Evolutionary conservation across 2,797 vertebrate genomes (phyloP), one percentile per base, ranked within the genome.

Genomic region (Carduelis carduelis): DNA sequence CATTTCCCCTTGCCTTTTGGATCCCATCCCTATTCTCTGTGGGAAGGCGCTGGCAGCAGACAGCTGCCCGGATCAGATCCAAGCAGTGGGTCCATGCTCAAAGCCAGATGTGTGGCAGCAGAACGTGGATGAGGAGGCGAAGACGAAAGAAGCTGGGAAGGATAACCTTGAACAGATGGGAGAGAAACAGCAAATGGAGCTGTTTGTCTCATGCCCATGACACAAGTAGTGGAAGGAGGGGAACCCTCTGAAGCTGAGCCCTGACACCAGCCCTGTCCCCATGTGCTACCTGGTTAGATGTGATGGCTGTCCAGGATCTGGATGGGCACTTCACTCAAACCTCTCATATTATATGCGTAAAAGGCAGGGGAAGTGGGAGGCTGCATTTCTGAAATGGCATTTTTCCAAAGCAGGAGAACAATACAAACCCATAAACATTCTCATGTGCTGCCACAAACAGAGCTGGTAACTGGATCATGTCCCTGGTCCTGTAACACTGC

Each of bases 41-140:
- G 94, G 94, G 94, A 95, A 97, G 94, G 53, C 1, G 0, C 65
- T 95, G 95, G 94, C 93, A 95, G 87, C 79, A 95, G 76, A 93
- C 89, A 96, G 87, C 94, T 96, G 93, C 87, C 71, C 75, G 85
- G 66, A 90, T 91, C 87, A 52, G 56, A 86, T 95, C 93, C 96
- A 95, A 97, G 85, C 94, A 96, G 89, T 83, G 87, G 96, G 85
- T 93, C 84, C 91, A 83, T 95, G 53, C 89, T 91, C 46, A 86
- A 95, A 95, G 93, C 96, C 94, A 96, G 95, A 95, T 96, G 96
- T 95, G 93, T 95, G 94, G 95, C 91, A 94, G 55, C 43, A 82
- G 77, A 86, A 82, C 0, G 0, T 94, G 77, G 87, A 81, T 80
- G 88, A 94, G 88, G 83, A 94, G 91, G 80, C 7, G 3, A 86